Evolutionary conservation across 64 coral and sea anemone species (phyloP), one percentile per base, ranked within the genome.

Genomic region (Stichodactyla mertensii): DNA sequence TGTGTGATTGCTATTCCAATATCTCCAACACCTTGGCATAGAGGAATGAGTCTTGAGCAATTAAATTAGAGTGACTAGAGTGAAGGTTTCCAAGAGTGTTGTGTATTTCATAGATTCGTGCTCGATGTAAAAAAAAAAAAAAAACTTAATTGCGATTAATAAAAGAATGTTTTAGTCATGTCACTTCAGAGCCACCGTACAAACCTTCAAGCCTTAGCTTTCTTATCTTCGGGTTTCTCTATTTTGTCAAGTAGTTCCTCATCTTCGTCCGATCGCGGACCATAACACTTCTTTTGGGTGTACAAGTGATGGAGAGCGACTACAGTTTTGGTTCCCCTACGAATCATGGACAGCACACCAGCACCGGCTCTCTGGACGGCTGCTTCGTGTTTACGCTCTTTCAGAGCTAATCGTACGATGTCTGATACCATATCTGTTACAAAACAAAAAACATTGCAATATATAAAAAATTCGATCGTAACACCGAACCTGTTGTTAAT

Each of bases 321-420:
- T n/a, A 7, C 9, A 28, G 16, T 55, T 15, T 85, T 85, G 53
- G 23, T 4, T 0, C 15, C 23, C 23, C 83, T 20, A 10, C 83
- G 55, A 12, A 55, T 5, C 54, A 59, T 20, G 1, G 83, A 61
- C 19, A 85, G 31, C 18, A 85, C 6, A 14, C 83, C 56, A 18
- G 83, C 83, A 85, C 83, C 83, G 61, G 83, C 83, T 64, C 54
- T 61, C 27, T 61, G 83, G 4, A 85, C 24, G 20, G 83, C 83
- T 23, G 83, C 83, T 16, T 85, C 83, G 20, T 85, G 83, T 19
- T 85, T 24, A 0, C 20, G 24, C 83, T 61, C 52, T 10, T n/a
- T 22, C 51, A 85, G 13, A 61, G 54, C 27, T 7, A 85, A 55
- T 8, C 60, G 27, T 20, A 85, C 60, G 15, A 85, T 52, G 5